A percentile compares a stretch with the other conserved stretches of the same genome.
Conservation (phyloP, 2,888 invertebrate genomes). For the Drosophila meridiana region DNA sequence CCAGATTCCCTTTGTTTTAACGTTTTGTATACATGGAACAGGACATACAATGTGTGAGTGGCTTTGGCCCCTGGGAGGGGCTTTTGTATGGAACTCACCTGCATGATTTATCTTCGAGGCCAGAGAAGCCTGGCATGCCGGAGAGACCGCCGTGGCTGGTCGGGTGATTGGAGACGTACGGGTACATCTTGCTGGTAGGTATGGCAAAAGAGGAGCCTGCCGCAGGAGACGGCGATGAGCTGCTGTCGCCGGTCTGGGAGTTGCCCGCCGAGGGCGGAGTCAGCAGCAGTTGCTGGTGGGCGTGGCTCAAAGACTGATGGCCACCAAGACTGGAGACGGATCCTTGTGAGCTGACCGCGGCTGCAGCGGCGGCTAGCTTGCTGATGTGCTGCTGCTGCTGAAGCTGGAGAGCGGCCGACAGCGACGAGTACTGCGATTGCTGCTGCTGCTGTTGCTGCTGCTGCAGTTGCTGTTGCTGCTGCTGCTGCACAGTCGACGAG, state of each 20-base stretch:
- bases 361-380: conserved; percentile 82
- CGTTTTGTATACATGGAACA: background rate
- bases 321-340: conserved; percentile 47
- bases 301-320: conserved; percentile 64
- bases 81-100: conserved; percentile 70
- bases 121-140: conserved; percentile 88
- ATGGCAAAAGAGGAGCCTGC: conserved; percentile 86
- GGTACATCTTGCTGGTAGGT: conserved; percentile 93
- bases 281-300: conserved; percentile 79
- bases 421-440: conserved; percentile 85
- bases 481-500: conserved; percentile 77
- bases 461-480: conserved; percentile 56
- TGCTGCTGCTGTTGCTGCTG: conserved; percentile 21
- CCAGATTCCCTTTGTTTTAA: no score
- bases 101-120: conserved; percentile 85
- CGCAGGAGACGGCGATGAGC: conserved; percentile 82
- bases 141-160: conserved; percentile 92
- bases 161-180: conserved; percentile 92
- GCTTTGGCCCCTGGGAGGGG: background rate
- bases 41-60: background rate
- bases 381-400: conserved; percentile 83
- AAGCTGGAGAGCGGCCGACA: conserved; percentile 82
- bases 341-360: conserved; percentile 76
- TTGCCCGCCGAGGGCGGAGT: conserved; percentile 82
- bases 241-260: conserved; percentile 82